Conservation (phyloP, 35 echinoderm and acorn worm genomes). For the Holothuria glaberrima region DNA sequence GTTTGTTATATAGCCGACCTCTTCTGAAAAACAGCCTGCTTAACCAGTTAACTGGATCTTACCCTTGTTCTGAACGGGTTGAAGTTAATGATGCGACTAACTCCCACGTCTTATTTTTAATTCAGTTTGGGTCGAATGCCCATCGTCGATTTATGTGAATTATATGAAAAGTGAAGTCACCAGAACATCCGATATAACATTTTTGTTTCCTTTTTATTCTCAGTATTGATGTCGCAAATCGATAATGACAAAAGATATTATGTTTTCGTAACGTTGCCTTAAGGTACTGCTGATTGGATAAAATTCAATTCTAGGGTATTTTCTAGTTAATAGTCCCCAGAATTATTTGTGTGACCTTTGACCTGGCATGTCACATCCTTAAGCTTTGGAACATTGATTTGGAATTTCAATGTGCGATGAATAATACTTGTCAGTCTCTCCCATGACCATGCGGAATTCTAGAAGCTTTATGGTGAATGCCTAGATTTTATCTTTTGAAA, state of each 20-base stretch:
- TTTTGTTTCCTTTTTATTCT: too few species aligned
- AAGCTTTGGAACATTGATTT: not conserved
- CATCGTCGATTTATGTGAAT: too few species aligned
- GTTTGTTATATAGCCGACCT: too few species aligned
- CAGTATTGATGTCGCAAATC: not conserved
- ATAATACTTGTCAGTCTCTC: not conserved
- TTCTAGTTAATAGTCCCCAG: not conserved
- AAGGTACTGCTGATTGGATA: not conserved
- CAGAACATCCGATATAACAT: too few species aligned
- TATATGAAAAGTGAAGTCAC: too few species aligned
- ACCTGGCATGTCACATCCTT: conserved; percentile 1
- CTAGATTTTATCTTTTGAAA: too few species aligned
- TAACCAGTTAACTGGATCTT: too few species aligned
- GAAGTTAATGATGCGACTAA: too few species aligned
- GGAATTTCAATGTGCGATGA: conserved; percentile 20
- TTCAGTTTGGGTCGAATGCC: conserved; percentile 34
- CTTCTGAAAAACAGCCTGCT: too few species aligned
- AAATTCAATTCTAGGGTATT: conserved; percentile 15
- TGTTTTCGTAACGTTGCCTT: not conserved
- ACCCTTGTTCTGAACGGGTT: too few species aligned
- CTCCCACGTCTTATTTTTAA: not conserved
- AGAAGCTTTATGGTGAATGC: too few species aligned
- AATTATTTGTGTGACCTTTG: conserved; percentile 33
- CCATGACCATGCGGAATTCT: too few species aligned
- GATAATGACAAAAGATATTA: not conserved